A percentile compares a stretch with the other conserved stretches of the same genome.
Conservation (phyloP, 2,888 invertebrate genomes). For the Troides helena region DNA sequence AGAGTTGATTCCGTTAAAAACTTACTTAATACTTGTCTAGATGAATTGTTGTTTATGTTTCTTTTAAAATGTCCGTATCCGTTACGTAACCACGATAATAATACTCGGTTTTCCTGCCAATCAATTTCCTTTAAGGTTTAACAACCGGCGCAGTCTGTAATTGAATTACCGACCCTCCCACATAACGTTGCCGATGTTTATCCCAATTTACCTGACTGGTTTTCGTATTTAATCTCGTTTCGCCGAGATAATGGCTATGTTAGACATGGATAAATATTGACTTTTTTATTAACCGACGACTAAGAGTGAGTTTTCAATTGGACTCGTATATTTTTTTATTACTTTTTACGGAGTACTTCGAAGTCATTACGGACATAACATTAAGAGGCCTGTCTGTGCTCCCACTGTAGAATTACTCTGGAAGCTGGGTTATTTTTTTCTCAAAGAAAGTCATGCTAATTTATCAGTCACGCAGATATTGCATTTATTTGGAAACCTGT, state of each 20-base stretch:
- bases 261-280: constrained; percentile 1
- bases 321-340: background rate
- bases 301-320: background rate
- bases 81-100: constrained; percentile 10
- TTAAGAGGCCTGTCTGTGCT: too few relatives aligned
- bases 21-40: too few relatives aligned
- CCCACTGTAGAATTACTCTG: too few relatives aligned
- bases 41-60: background rate
- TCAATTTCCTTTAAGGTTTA: constrained; percentile 22
- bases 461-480: too few relatives aligned
- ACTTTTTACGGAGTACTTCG: too few relatives aligned
- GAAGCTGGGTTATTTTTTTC: too few relatives aligned
- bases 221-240: constrained; percentile 1
- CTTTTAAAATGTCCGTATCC: constrained; percentile 1
- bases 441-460: too few relatives aligned
- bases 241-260: background rate
- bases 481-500: too few relatives aligned
- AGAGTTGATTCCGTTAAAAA: background rate
- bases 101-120: constrained; percentile 20
- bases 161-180: constrained; percentile 19
- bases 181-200: constrained; percentile 18
- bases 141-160: constrained; percentile 14
- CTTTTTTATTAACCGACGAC: background rate
- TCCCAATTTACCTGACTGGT: constrained; percentile 19
- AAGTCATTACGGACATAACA: too few relatives aligned